These are phyloP conservation scores for Andrena bicolor DNA, from an alignment of 2,888 invertebrate species.

Conservation along the genomic window DNA sequence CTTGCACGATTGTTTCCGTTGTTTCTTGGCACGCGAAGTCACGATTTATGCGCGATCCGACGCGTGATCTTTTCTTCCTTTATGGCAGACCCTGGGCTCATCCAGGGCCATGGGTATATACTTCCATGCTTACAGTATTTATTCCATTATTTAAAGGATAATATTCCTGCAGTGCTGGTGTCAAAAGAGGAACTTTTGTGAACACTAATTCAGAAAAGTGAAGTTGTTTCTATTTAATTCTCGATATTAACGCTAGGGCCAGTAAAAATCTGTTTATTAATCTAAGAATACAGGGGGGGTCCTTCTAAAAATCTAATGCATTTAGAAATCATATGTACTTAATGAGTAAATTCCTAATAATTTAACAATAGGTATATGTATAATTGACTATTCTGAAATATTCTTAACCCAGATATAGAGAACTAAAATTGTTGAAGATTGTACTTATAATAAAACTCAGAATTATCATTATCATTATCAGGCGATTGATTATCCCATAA, in stretches of 20 bases:
- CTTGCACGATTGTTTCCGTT: conserved; percentile 52
- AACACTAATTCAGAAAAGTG: not conserved
- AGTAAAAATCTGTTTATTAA: no score
- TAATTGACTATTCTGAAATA: no score
- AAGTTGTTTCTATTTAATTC: not conserved
- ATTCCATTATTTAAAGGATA: not conserved
- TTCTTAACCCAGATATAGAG: no score
- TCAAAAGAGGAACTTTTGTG: not conserved
- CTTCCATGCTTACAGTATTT: not conserved
- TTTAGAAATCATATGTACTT: no score
- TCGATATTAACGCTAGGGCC: not conserved
- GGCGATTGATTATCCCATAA: no score
- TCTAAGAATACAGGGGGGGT: no score
- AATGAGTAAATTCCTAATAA: no score
- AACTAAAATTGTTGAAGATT: no score
- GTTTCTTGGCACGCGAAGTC: conserved; percentile 7
- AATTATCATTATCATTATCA: no score
- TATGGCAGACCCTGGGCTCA: not conserved
- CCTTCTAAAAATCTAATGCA: no score
- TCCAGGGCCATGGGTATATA: not conserved
- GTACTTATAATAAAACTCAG: no score
- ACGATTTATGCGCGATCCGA: conserved; percentile 19
- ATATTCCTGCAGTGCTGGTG: not conserved
- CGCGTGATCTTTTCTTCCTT: not conserved
- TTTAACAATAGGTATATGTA: no score